Base-by-base conservation (phyloP, 2,797 vertebrate species). In the Eutrigla gurnardus region DNA sequence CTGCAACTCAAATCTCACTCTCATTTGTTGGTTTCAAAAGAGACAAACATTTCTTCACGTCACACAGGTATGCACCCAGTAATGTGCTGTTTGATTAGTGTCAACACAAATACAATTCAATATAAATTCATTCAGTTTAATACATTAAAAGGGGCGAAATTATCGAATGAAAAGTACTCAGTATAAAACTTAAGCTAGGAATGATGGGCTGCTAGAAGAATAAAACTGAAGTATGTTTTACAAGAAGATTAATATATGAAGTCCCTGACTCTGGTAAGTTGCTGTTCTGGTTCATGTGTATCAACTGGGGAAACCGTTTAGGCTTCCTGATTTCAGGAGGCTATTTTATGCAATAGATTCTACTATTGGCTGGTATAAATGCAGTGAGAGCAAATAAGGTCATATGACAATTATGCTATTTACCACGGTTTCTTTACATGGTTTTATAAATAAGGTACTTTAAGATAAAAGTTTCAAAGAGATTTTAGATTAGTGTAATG, bases 31-130 rank as follows among this genome's bases (percentile, higher is more conserved):
- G 6, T 61, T 66, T 73, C 11, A 63, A 39, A 53, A 33, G 12
- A 70, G 10, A 73, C 54, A 49, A 70, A 61, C 15, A 59, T 43
- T 68, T 82, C 73, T 49, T 46, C 62, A 68, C 9, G 35, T 72
- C 14, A 7, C 40, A 53, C 33, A 59, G n/a, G 47, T 33, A 46
- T 36, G 57, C 14, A 47, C 5, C 65, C 45, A 81, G 25, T 61
- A 53, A 76, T 47, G 60, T 53, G 65, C 60, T 66, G 12, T 49
- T 75, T 72, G 53, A 78, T 33, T 61, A 33, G 36, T 60, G 46
- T 50, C 33, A 63, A 57, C 47, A 66, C 35, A 65, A 8, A 33
- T n/a, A 12, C n/a, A 63, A 25, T 8, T 39, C 3, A 15, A 14
- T 65, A 46, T 58, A 32, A 63, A 59, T 57, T 35, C 45, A 67